Conservation (phyloP, 64 coral and sea anemone species). For the Acropora tenuis region DNA sequence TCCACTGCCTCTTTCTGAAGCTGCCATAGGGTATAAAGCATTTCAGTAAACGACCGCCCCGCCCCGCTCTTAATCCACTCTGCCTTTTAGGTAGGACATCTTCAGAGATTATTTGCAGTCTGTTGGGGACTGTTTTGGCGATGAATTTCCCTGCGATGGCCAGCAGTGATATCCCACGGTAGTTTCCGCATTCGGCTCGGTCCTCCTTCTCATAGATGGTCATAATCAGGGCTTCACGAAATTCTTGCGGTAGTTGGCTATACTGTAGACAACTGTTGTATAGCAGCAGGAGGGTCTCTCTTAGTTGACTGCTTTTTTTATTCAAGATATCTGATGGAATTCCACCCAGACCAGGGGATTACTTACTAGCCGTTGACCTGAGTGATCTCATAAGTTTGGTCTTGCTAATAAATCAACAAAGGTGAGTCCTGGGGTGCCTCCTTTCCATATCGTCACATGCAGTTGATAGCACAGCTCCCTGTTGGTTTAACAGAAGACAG, state of each 20-base stretch:
- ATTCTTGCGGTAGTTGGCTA: slow-evolving; percentile 28
- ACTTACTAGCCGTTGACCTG: slow-evolving; percentile 6
- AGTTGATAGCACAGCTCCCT: slow-evolving; percentile 23
- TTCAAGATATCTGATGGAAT: slow-evolving; percentile 26
- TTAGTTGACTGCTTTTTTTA: background rate
- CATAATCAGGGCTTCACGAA: slow-evolving; percentile 39
- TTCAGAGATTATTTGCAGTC: too few species aligned
- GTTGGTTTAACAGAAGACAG: background rate
- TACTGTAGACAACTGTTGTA: background rate
- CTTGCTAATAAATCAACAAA: background rate
- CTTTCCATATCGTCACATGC: background rate
- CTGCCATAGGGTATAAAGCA: too few species aligned
- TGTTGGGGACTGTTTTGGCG: too few species aligned
- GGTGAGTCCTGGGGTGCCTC: too few species aligned
- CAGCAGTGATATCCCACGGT: slow-evolving; percentile 27
- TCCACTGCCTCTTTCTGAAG: too few species aligned
- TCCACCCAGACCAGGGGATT: slow-evolving; percentile 29
- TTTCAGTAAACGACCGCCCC: too few species aligned
- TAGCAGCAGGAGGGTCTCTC: background rate
- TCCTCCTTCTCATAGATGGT: slow-evolving; percentile 47
- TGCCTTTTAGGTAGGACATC: too few species aligned
- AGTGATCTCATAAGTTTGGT: background rate
- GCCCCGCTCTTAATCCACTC: too few species aligned
- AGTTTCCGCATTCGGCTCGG: slow-evolving; percentile 44
- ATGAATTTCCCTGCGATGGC: too few species aligned